phyloP scores from a whole-genome alignment of 2,888 invertebrate genomes.

The Adela reaumurella region DNA sequence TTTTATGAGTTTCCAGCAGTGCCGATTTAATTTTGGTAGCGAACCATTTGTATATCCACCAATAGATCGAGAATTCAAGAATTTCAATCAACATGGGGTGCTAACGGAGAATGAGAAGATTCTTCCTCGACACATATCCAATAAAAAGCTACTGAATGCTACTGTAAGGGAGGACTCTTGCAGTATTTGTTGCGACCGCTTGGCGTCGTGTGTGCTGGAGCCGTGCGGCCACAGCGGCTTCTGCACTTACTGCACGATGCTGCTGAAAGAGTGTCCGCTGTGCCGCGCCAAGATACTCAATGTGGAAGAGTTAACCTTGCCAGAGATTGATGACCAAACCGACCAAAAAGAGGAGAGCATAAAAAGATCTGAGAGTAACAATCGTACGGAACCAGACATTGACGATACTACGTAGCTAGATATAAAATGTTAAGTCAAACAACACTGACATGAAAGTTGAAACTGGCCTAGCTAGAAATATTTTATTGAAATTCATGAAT shows the following conservation, averaged over 20 bases:
- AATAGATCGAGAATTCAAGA: constrained; percentile 56
- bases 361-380: too few species aligned
- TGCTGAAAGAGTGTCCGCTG: constrained; percentile 82
- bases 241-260: constrained; percentile 74
- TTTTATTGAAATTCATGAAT: background rate
- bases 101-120: constrained; percentile 76
- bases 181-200: constrained; percentile 80
- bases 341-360: background rate
- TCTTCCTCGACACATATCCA: constrained; percentile 75
- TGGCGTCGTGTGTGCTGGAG: constrained; percentile 67
- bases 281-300: constrained; percentile 54
- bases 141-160: constrained; percentile 69
- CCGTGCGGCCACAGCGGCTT: constrained; percentile 90
- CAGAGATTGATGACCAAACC: too few species aligned
- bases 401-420: too few species aligned
- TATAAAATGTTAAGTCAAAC: too few species aligned
- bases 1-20: constrained; percentile 96
- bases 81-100: constrained; percentile 75
- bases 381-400: too few species aligned
- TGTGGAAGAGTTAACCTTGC: background rate
- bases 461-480: background rate
- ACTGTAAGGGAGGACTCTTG: constrained; percentile 81
- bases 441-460: background rate
- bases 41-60: constrained; percentile 78
- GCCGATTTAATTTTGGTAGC: constrained; percentile 88